Percentiles rank a stretch among this genome's conserved stretches.
Conservation (phyloP, 1,140 invertebrate genomes). For the Hyposmocoma kahamanoa region DNA sequence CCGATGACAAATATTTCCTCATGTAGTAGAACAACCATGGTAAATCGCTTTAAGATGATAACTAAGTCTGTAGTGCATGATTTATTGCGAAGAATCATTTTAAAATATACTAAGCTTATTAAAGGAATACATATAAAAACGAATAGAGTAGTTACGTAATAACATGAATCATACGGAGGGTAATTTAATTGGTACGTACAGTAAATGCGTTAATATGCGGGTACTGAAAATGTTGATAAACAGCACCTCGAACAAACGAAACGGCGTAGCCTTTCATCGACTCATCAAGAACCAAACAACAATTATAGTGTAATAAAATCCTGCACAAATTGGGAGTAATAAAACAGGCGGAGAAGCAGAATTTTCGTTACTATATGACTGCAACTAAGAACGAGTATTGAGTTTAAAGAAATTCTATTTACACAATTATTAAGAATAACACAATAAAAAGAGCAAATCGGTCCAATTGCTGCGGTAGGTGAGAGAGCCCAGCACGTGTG, state of each 20-base stretch:
- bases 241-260: slow-evolving; percentile 17
- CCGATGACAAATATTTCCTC: slow-evolving; percentile 39
- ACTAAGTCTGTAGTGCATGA: no score
- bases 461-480: slow-evolving; percentile 36
- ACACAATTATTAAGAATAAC: slow-evolving; percentile 33
- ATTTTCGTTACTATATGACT: neutral
- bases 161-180: no score
- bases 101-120: no score
- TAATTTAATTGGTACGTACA: neutral
- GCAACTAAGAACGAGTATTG: no score
- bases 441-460: slow-evolving; percentile 41
- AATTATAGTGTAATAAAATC: slow-evolving; percentile 43
- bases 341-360: slow-evolving; percentile 1
- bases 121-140: no score
- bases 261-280: slow-evolving; percentile 7
- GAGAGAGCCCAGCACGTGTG: slow-evolving; percentile 18
- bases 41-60: no score
- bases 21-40: slow-evolving; percentile 24
- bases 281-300: slow-evolving; percentile 20
- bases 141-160: no score
- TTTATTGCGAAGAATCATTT: no score
- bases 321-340: slow-evolving; percentile 24
- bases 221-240: slow-evolving; percentile 28
- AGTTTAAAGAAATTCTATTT: slow-evolving; percentile 5
- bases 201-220: slow-evolving; percentile 12